phyloP scores from a whole-genome alignment of 2,888 invertebrate species.

The Uloborus plumipes region DNA sequence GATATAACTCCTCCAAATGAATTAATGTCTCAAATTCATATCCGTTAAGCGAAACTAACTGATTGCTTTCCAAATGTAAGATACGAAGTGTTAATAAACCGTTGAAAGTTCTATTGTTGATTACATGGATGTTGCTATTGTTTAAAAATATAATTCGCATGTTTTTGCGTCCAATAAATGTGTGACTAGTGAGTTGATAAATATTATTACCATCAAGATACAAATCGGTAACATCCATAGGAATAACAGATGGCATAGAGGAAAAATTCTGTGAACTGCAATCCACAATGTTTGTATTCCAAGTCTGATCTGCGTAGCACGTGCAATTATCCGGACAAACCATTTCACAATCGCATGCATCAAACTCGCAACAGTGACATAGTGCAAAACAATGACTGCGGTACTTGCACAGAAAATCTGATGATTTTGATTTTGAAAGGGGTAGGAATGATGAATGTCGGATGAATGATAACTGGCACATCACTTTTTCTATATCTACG shows the following conservation, averaged over 20 bases:
- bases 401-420: slow-evolving; percentile 88
- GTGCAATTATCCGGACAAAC: slow-evolving; percentile 89
- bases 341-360: slow-evolving; percentile 93
- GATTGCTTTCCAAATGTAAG: slow-evolving; percentile 82
- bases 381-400: slow-evolving; percentile 87
- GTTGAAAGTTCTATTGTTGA: slow-evolving; percentile 87
- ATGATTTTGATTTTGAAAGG: slow-evolving; percentile 82
- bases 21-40: slow-evolving; percentile 86
- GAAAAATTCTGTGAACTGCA: slow-evolving; percentile 77
- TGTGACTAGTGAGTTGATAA: slow-evolving; percentile 82
- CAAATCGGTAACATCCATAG: slow-evolving; percentile 91
- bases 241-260: slow-evolving; percentile 82
- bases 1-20: slow-evolving; percentile 79
- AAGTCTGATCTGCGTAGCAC: slow-evolving; percentile 89
- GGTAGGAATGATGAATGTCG: slow-evolving; percentile 81
- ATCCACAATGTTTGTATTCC: slow-evolving; percentile 88
- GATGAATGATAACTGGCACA: slow-evolving; percentile 85
- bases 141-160: slow-evolving; percentile 83
- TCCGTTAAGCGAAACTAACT: slow-evolving; percentile 79
- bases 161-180: slow-evolving; percentile 87
- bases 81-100: slow-evolving; percentile 84
- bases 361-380: slow-evolving; percentile 92
- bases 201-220: slow-evolving; percentile 88
- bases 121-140: slow-evolving; percentile 82
- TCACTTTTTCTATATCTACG: slow-evolving; percentile 85